Conservation (phyloP, 2,113 vertebrate species). For the Larimichthys polyactis region DNA sequence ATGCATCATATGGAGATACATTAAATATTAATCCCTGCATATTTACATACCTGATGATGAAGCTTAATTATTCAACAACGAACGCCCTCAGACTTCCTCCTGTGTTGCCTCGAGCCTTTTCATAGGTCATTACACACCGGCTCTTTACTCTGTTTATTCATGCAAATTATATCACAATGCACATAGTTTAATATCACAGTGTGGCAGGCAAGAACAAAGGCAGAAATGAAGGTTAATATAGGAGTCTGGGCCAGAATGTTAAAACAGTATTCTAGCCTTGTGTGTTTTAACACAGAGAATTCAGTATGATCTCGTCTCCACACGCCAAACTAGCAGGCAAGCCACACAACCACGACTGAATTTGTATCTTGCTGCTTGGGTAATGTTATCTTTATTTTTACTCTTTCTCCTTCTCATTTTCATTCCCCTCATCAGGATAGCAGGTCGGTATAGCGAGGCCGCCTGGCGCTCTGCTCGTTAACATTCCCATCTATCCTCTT, state of each 20-base stretch:
- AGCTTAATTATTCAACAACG: constrained; percentile 61
- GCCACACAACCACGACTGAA: constrained; percentile 6
- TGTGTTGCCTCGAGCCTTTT: constrained; percentile 35
- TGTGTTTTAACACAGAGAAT: constrained; percentile 14
- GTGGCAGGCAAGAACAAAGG: constrained; percentile 38
- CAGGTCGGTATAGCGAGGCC: constrained; percentile 17
- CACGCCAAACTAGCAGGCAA: background rate
- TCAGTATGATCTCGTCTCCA: constrained; percentile 1
- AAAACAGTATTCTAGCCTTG: constrained; percentile 20
- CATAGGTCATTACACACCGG: constrained; percentile 49
- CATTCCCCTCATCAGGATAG: constrained; percentile 28
- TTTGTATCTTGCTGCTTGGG: background rate
- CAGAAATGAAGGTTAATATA: constrained; percentile 34
- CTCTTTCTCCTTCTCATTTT: constrained; percentile 27
- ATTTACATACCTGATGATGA: constrained; percentile 63
- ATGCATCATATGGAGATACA: constrained; percentile 35
- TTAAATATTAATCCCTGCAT: constrained; percentile 52
- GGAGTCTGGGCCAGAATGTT: background rate
- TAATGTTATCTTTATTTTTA: constrained; percentile 18
- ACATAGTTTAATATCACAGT: constrained; percentile 53
- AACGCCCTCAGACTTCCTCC: constrained; percentile 49
- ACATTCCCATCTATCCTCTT: constrained; percentile 59
- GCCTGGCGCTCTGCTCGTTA: constrained; percentile 43
- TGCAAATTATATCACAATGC: constrained; percentile 57
- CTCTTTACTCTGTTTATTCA: constrained; percentile 51